phyloP scores from a whole-genome alignment of 2,113 vertebrate species.

The Cisticola juncidis region DNA sequence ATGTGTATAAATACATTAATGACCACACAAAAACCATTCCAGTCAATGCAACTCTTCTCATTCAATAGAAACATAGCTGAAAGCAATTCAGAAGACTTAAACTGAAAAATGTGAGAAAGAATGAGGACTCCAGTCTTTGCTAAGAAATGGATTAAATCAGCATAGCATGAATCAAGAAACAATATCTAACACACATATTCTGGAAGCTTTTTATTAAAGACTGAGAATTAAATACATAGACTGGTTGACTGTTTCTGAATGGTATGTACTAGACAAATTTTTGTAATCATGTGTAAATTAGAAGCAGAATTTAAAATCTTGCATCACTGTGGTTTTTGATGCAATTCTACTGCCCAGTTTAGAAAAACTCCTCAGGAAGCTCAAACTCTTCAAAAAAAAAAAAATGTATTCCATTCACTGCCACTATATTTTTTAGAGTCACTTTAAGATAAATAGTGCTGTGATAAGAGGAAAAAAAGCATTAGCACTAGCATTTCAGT shows the following conservation, averaged over 20 bases:
- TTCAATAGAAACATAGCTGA: neutral
- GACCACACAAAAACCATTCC: neutral
- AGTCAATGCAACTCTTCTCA: neutral
- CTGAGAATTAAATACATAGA: neutral
- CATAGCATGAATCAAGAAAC: neutral
- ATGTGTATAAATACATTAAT: neutral
- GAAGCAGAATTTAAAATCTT: neutral
- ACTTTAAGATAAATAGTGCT: conserved; percentile 66
- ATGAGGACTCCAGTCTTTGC: neutral
- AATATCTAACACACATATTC: neutral
- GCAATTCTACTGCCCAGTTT: neutral
- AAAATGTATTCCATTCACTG: conserved; percentile 1
- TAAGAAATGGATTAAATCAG: neutral
- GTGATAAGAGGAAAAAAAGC: conserved; percentile 30
- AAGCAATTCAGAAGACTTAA: neutral
- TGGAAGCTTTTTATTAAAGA: neutral
- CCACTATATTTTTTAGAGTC: conserved; percentile 25
- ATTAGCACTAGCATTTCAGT: conserved; percentile 48
- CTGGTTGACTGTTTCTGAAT: neutral
- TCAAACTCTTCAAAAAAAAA: neutral
- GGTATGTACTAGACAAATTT: neutral
- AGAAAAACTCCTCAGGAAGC: neutral
- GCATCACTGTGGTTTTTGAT: neutral
- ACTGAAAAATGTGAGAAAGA: neutral
- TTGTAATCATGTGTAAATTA: neutral